A percentile compares a stretch with the other conserved stretches of the same genome.
Evolutionary conservation across 1,140 invertebrate species (phyloP).

Genomic region (Glomeris maerens): DNA sequence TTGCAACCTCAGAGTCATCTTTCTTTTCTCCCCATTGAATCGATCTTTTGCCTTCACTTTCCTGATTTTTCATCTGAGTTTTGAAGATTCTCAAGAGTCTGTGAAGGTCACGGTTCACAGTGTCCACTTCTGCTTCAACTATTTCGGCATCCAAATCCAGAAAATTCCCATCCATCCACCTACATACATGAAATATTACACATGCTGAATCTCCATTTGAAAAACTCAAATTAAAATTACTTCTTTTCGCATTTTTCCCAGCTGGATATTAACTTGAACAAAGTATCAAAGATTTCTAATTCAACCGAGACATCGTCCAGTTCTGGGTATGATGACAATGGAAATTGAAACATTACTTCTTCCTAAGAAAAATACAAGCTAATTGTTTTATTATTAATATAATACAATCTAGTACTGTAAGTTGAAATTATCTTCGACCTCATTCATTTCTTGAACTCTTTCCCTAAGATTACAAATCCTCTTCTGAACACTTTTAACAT

Average conservation of each 20-base stretch:
- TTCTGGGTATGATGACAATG: constrained; percentile 51
- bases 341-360: constrained; percentile 69
- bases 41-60: constrained; percentile 35
- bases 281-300: constrained; percentile 37
- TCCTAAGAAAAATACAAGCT: constrained; percentile 37
- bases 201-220: neutral
- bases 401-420: neutral
- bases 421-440: neutral
- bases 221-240: constrained; percentile 14
- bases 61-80: constrained; percentile 58
- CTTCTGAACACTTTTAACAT: constrained; percentile 55
- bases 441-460: constrained; percentile 35
- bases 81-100: constrained; percentile 68
- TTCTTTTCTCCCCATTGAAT: constrained; percentile 33
- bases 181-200: constrained; percentile 13
- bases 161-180: constrained; percentile 81
- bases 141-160: constrained; percentile 55
- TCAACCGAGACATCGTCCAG: constrained; percentile 43
- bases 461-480: constrained; percentile 55
- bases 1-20: constrained; percentile 25
- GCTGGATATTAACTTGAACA: constrained; percentile 42
- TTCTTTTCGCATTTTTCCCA: constrained; percentile 68
- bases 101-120: constrained; percentile 44
- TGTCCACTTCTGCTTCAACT: constrained; percentile 55
- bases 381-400: neutral